Evolutionary conservation across 2,888 invertebrate species (phyloP).

Genomic region (Drosophila picticornis): DNA sequence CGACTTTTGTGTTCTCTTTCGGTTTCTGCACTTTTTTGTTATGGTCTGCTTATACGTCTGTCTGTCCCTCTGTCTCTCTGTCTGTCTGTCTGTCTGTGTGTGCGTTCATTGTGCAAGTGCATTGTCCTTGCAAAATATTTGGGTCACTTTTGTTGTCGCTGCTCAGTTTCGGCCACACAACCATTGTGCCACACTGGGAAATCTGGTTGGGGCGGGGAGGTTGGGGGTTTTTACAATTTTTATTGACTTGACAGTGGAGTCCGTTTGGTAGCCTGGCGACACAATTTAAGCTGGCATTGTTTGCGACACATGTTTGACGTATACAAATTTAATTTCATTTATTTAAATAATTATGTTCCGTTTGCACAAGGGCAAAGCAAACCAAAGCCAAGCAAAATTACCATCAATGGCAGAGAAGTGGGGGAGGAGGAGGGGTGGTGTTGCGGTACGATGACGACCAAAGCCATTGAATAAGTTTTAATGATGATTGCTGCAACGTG

Average conservation of each 20-base stretch:
- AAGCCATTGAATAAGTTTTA: constrained; percentile 81
- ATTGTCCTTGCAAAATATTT: constrained; percentile 79
- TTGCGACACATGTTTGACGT: constrained; percentile 81
- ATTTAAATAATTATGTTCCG: constrained; percentile 79
- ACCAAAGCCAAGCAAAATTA: constrained; percentile 50
- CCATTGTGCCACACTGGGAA: not conserved
- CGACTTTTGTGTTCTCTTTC: constrained; percentile 34
- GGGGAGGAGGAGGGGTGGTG: not conserved
- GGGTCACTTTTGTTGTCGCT: constrained; percentile 79
- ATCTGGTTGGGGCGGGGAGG: not conserved
- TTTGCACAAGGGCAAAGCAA: constrained; percentile 62
- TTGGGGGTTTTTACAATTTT: constrained; percentile 68
- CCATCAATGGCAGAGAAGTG: constrained; percentile 48
- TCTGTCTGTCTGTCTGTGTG: constrained; percentile 17
- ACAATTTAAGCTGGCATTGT: constrained; percentile 77
- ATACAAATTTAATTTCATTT: constrained; percentile 81
- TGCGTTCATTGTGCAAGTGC: constrained; percentile 70
- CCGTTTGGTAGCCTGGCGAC: constrained; percentile 33
- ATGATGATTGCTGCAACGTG: constrained; percentile 82
- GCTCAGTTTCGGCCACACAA: constrained; percentile 65
- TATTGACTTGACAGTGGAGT: constrained; percentile 73
- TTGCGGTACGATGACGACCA: not conserved
- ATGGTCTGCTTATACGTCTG: constrained; percentile 9
- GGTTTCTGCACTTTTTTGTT: constrained; percentile 26
- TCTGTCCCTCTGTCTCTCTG: constrained; percentile 7